Evolutionary conservation across 2,888 invertebrate species (phyloP).

Genomic region (Molanna angustata): DNA sequence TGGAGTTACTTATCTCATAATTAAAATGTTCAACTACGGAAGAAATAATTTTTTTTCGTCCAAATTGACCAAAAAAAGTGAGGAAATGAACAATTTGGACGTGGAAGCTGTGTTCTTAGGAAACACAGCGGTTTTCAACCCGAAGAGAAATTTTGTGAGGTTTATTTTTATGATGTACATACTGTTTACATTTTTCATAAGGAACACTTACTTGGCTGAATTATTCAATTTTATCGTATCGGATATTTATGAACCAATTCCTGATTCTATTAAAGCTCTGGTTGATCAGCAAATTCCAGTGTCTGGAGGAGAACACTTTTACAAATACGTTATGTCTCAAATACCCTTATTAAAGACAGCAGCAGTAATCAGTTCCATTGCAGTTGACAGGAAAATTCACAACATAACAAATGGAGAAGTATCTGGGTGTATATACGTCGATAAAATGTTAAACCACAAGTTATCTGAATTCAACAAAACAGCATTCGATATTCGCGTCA

Average conservation of each 20-base stretch:
- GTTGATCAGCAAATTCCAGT: slow-evolving; percentile 5
- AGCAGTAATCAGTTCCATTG: neutral
- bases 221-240: slow-evolving; percentile 2
- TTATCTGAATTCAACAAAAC: neutral
- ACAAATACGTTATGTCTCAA: neutral
- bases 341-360: neutral
- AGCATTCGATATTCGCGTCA: neutral
- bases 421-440: neutral
- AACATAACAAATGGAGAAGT: slow-evolving; percentile 3
- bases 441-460: neutral
- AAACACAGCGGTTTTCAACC: neutral
- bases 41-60: neutral
- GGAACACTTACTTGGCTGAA: slow-evolving; percentile 5
- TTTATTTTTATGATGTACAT: neutral
- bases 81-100: slow-evolving; percentile 2
- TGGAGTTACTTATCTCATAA: neutral
- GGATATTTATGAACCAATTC: neutral
- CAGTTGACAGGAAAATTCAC: neutral
- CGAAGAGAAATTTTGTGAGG: neutral
- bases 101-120: slow-evolving; percentile 3
- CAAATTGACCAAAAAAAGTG: neutral
- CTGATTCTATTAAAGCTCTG: neutral
- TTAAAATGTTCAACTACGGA: neutral
- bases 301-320: neutral
- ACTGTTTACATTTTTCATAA: slow-evolving; percentile 2